These are phyloP conservation scores for Mormyrops attenuatus DNA, from an alignment of 2,797 vertebrate species.

Conservation along the genomic window DNA sequence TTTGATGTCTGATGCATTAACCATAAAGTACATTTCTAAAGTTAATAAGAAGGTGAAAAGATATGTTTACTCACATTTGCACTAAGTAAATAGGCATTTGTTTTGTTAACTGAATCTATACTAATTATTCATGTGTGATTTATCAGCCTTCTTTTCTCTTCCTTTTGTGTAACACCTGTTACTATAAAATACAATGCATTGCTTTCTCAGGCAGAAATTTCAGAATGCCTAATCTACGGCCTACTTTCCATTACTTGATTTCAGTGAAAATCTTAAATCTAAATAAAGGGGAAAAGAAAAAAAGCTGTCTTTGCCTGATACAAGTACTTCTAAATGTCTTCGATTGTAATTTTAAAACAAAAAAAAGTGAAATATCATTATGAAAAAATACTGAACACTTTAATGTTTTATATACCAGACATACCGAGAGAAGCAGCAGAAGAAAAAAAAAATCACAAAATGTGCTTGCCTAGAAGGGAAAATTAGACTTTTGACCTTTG, in stretches of 20 bases:
- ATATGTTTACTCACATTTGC: not conserved
- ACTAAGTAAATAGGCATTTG: not conserved
- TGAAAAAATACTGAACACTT: not conserved
- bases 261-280: not conserved
- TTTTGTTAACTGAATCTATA: not conserved
- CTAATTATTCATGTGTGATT: not conserved
- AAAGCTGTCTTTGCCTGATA: not conserved
- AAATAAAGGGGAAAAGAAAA: not conserved
- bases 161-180: not conserved
- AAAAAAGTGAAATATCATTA: not conserved
- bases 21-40: not conserved
- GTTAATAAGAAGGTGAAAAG: not conserved
- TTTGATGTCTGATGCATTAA: not conserved
- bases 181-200: not conserved
- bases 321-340: not conserved
- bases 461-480: not conserved
- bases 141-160: not conserved
- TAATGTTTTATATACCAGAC: not conserved
- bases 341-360: not conserved
- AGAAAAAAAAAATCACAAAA: not conserved
- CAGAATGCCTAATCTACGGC: not conserved
- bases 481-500: not conserved
- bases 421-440: not conserved
- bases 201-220: not conserved
- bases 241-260: not conserved